Conservation (phyloP, 2,113 vertebrate species). For the Elephantulus edwardii region DNA sequence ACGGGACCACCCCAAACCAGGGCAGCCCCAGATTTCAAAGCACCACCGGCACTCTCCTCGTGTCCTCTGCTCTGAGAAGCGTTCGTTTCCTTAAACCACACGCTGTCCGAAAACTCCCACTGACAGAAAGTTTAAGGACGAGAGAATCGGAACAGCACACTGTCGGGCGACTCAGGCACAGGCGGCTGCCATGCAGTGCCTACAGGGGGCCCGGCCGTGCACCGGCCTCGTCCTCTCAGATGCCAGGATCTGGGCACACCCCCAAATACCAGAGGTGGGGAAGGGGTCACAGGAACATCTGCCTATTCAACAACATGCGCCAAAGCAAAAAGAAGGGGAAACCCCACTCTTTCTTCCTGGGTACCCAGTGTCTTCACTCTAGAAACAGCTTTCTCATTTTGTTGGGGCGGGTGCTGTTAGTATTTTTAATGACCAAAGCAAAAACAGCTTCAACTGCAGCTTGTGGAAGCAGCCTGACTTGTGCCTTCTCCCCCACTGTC, state of each 20-base stretch:
- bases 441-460: too few relatives aligned
- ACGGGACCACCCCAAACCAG: fast-evolving
- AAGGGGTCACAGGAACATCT: not conserved
- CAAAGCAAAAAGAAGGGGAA: not conserved
- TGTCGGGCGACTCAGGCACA: fast-evolving
- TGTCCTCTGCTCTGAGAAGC: too few relatives aligned
- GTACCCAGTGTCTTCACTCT: not conserved
- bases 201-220: too few relatives aligned
- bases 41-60: not conserved
- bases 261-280: not conserved
- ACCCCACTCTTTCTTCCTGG: not conserved
- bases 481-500: too few relatives aligned
- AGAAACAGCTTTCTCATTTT: too few relatives aligned
- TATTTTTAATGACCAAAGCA: too few relatives aligned
- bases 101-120: not conserved
- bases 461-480: too few relatives aligned
- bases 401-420: too few relatives aligned
- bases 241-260: too few relatives aligned
- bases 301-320: not conserved
- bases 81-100: not conserved
- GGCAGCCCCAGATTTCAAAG: too few relatives aligned
- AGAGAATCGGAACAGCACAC: fast-evolving
- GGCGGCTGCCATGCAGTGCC: too few relatives aligned
- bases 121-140: not conserved
- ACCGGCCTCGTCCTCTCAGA: too few relatives aligned